Percentiles rank a stretch among this genome's conserved stretches.
Evolutionary conservation across 2,113 vertebrate genomes (phyloP).

Genomic region (Nematolebias whitei): DNA sequence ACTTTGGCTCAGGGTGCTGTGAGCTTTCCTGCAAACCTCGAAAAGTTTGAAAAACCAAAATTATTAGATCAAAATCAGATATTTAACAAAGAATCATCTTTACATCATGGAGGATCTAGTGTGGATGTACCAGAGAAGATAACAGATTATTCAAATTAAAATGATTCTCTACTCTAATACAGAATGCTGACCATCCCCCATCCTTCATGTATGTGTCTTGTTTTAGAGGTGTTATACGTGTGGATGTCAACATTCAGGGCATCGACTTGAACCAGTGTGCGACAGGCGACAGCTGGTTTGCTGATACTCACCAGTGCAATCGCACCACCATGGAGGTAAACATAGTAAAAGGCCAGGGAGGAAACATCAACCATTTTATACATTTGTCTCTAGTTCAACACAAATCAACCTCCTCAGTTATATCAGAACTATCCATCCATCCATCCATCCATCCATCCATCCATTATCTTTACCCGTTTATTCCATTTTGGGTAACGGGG

Average conservation of each 20-base stretch:
- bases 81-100: neutral
- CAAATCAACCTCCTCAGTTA: neutral
- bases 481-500: too few species aligned
- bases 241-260: constrained; percentile 88
- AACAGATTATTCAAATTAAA: neutral
- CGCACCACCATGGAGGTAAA: constrained; percentile 94
- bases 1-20: neutral
- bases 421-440: neutral
- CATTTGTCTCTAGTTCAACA: neutral
- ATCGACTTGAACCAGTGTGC: constrained; percentile 90
- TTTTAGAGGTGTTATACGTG: constrained; percentile 88
- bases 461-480: too few species aligned
- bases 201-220: constrained; percentile 6
- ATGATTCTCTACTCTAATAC: constrained; percentile 3
- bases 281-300: constrained; percentile 85
- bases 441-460: too few species aligned
- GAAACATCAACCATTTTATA: neutral
- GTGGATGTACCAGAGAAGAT: too few species aligned
- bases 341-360: neutral
- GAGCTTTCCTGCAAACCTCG: neutral
- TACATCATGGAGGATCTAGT: too few species aligned
- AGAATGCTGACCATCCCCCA: neutral
- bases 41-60: neutral
- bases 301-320: constrained; percentile 91
- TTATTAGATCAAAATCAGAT: neutral